These are phyloP conservation scores for Pampus argenteus DNA, from an alignment of 2,797 vertebrate species.

Conservation along the genomic window DNA sequence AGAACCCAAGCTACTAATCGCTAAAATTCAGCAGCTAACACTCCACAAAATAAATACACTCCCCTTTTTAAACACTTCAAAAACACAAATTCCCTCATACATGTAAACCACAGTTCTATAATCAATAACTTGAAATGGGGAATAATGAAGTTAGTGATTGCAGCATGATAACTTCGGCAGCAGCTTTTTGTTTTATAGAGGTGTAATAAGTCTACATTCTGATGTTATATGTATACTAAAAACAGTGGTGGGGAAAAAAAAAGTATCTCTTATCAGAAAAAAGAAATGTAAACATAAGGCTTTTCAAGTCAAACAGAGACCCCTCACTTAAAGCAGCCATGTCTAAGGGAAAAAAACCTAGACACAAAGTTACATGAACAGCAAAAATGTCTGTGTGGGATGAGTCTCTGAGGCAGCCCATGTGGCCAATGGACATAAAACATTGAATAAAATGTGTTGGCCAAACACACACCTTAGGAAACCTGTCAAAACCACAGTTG, in stretches of 20 bases:
- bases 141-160: not conserved
- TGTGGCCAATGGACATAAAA: not conserved
- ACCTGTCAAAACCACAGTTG: not conserved
- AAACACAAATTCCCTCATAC: not conserved
- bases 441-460: not conserved
- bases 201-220: not conserved
- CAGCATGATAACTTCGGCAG: not conserved
- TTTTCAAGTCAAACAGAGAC: not conserved
- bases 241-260: too few relatives aligned
- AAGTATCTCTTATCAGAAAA: not conserved
- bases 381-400: not conserved
- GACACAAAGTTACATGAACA: not conserved
- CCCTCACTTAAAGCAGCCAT: not conserved
- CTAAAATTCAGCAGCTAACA: slow-evolving; percentile 19
- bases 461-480: not conserved
- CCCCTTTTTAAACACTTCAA: not conserved
- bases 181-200: not conserved
- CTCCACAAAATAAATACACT: not conserved
- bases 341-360: not conserved
- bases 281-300: not conserved
- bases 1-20: slow-evolving; percentile 32
- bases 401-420: not conserved
- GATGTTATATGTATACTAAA: not conserved
- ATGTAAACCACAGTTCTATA: not conserved
- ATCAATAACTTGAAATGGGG: not conserved